A percentile compares a stretch with the other conserved stretches of the same genome.
phyloP scores from a whole-genome alignment of 2,113 vertebrate genomes.

The Callopanchax toddi region DNA sequence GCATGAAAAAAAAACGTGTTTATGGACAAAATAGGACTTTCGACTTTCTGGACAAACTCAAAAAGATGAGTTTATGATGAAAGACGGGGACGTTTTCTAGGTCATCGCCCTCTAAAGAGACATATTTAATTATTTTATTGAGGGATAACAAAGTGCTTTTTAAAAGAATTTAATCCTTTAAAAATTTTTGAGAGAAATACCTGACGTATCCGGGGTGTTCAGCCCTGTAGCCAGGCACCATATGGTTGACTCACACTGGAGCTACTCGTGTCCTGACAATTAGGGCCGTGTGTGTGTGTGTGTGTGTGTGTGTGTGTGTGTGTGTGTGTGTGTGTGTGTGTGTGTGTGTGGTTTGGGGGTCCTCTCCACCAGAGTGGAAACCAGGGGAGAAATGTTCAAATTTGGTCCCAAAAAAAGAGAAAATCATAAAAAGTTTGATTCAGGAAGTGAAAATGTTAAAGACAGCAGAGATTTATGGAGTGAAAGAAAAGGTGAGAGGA shows the following conservation, averaged over 20 bases:
- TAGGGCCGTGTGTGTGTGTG: conserved; percentile 47
- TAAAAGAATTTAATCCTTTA: not conserved
- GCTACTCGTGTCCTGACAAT: conserved; percentile 55
- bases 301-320: conserved; percentile 34
- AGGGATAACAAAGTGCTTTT: too few species aligned
- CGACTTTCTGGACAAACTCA: too few species aligned
- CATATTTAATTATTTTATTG: too few species aligned
- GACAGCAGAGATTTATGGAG: not conserved
- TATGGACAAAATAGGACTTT: too few species aligned
- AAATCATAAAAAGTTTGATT: not conserved
- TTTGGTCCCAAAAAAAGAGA: not conserved
- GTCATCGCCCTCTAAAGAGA: too few species aligned
- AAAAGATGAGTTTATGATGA: too few species aligned
- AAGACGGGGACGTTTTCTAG: too few species aligned
- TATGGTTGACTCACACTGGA: conserved; percentile 57
- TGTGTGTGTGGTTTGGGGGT: conserved; percentile 55
- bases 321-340: conserved; percentile 6
- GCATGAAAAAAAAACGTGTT: too few species aligned
- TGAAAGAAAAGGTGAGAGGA: not conserved
- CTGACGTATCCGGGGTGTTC: conserved; percentile 37
- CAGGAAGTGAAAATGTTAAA: not conserved
- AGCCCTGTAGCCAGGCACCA: conserved; percentile 54
- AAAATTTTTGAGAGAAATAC: not conserved
- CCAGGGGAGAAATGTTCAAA: not conserved
- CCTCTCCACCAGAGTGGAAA: conserved; percentile 40